These are phyloP conservation scores for Hirundo rustica DNA, from an alignment of 2,797 vertebrate genomes.

Conservation along the genomic window DNA sequence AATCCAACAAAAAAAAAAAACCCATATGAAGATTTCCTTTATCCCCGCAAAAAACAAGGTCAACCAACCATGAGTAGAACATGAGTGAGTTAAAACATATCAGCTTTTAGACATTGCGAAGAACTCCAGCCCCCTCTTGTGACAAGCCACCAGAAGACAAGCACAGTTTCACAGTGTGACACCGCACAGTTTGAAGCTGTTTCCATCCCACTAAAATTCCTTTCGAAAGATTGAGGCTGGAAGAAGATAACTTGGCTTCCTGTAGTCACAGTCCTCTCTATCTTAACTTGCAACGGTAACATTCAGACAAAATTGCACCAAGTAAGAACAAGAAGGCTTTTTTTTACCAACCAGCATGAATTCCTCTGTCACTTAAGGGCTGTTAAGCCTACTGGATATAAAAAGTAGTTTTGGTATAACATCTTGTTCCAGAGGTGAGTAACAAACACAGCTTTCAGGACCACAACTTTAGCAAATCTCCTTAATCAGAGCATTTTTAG, in stretches of 20 bases:
- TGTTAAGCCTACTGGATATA: neutral
- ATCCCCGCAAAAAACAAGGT: neutral
- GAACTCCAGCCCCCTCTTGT: constrained; percentile 73
- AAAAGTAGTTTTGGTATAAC: neutral
- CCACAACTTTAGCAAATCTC: neutral
- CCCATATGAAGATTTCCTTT: neutral
- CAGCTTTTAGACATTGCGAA: neutral
- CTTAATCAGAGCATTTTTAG: neutral
- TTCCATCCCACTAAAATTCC: neutral
- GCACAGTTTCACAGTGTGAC: neutral
- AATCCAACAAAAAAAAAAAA: neutral
- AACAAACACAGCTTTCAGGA: neutral
- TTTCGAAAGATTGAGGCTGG: neutral
- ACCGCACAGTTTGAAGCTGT: neutral
- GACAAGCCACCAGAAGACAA: constrained; percentile 35
- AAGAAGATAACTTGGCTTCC: neutral
- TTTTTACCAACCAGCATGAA: neutral
- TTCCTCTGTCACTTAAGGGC: neutral
- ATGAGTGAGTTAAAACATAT: neutral
- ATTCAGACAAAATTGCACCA: neutral
- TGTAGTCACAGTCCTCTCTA: neutral
- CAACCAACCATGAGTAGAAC: neutral
- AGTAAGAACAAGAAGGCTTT: neutral
- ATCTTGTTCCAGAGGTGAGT: neutral
- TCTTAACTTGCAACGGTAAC: neutral